Conservation (phyloP, 2,888 invertebrate genomes). For the Orthosia cruda region DNA sequence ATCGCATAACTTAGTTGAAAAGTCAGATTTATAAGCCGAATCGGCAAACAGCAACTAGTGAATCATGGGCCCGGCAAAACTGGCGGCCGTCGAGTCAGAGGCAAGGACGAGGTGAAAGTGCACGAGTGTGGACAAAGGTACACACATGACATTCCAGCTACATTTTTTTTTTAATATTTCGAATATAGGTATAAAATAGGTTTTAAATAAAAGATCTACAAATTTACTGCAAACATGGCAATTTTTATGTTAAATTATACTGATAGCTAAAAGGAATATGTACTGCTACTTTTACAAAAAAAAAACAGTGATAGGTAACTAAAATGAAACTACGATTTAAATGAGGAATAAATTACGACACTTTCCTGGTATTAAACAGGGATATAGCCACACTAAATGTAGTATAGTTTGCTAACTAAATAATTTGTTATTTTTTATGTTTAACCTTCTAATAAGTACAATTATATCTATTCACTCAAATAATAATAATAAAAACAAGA, state of each 20-base stretch:
- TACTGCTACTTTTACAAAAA: background rate
- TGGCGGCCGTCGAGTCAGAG: background rate
- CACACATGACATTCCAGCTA: slow-evolving; percentile 26
- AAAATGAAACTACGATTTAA: slow-evolving; percentile 4
- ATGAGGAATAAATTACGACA: background rate
- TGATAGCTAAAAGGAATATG: slow-evolving; percentile 1
- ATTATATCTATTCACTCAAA: slow-evolving; percentile 14
- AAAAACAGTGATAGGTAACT: background rate
- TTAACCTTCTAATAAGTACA: slow-evolving; percentile 10
- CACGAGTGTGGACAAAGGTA: slow-evolving; percentile 13
- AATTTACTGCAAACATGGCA: slow-evolving; percentile 19
- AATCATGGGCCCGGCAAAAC: background rate
- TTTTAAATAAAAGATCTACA: slow-evolving; percentile 24
- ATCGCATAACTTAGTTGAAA: background rate
- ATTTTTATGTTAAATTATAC: background rate
- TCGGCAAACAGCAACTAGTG: background rate
- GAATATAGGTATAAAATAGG: slow-evolving; percentile 3
- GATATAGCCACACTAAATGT: background rate
- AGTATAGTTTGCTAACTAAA: background rate
- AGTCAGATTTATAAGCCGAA: background rate
- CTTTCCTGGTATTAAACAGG: background rate
- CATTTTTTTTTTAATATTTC: slow-evolving; percentile 11
- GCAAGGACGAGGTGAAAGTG: slow-evolving; percentile 5
- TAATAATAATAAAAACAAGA: slow-evolving; percentile 21
- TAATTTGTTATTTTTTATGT: slow-evolving; percentile 16